Evolutionary conservation across 2,888 invertebrate genomes (phyloP), one percentile per base, ranked within the genome.

Genomic region (Aspidapion aeneum): DNA sequence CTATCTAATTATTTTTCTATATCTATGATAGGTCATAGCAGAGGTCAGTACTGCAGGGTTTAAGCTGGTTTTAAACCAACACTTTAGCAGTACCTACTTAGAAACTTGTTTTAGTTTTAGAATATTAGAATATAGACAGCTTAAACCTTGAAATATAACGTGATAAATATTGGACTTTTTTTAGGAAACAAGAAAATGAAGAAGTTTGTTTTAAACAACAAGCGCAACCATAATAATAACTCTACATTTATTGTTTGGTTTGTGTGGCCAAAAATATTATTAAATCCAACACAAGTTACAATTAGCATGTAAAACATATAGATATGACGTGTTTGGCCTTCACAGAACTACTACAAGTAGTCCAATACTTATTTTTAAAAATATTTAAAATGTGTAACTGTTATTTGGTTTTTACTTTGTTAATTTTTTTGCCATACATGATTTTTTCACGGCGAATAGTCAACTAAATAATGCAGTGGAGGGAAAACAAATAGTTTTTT

Each of bases 111-210:
- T 48, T 48, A 48, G n/a, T 12, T 48, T 48, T 9, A n/a, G 49
- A n/a, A n/a, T n/a, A n/a, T n/a, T n/a, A 48, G 18, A 20, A 19
- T 57, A 61, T 60, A 56, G 62, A 69, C 77, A 78, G 79, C 79
- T 79, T 79, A 79, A 79, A 79, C 79, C 79, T 79, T 78, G 76
- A 74, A 70, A 72, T 62, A 68, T 71, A n/a, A n/a, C n/a, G n/a
- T 78, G 77, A 79, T 80, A 80, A 80, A 78, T 79, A 80, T 80
- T 80, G 79, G 79, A 79, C 79, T 75, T 77, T 74, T 74, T 67
- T 64, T 67, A 57, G 63, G 65, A 63, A 62, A 61, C 16, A 59
- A 67, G 65, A 63, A 67, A 54, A 57, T 21, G 62, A 60, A 63
- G 61, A 63, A 19, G 54, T 65, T n/a, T n/a, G n/a, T n/a, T n/a